Conservation (phyloP, 2,797 vertebrate genomes). For the Triplophysa bombifrons region DNA sequence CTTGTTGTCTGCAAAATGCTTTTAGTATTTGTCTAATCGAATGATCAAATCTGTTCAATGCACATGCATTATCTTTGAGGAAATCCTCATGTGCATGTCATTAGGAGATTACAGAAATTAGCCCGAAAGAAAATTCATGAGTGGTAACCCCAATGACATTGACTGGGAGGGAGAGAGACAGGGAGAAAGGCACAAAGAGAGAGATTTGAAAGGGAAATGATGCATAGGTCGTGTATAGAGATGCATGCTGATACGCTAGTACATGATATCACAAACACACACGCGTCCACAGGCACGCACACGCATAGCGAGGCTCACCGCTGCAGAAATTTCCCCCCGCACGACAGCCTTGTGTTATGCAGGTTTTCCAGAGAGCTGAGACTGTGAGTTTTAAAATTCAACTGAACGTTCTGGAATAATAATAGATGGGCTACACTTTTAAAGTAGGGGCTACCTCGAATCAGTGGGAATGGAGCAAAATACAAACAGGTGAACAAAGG, state of each 20-base stretch:
- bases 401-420: slow-evolving; percentile 22
- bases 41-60: slow-evolving; percentile 65
- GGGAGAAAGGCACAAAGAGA: slow-evolving; percentile 15
- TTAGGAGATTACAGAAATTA: slow-evolving; percentile 77
- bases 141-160: not conserved
- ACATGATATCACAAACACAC: slow-evolving; percentile 31
- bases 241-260: slow-evolving; percentile 40
- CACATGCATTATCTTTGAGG: slow-evolving; percentile 50
- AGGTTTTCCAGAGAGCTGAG: slow-evolving; percentile 15
- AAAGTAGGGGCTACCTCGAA: slow-evolving; percentile 25
- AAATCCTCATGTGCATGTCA: slow-evolving; percentile 72
- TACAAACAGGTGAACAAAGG: slow-evolving; percentile 41
- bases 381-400: slow-evolving; percentile 30
- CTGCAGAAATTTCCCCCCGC: not conserved
- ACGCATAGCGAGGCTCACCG: slow-evolving; percentile 5
- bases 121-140: slow-evolving; percentile 57
- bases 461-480: slow-evolving; percentile 34
- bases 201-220: slow-evolving; percentile 36
- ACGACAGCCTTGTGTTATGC: not conserved
- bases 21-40: slow-evolving; percentile 75
- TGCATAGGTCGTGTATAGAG: slow-evolving; percentile 37
- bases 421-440: not conserved
- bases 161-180: slow-evolving; percentile 17
- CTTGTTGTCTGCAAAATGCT: slow-evolving; percentile 53
- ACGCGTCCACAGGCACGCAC: not conserved